Base-by-base conservation (phyloP, 2,888 invertebrate species). In the Piscicola geometra region DNA sequence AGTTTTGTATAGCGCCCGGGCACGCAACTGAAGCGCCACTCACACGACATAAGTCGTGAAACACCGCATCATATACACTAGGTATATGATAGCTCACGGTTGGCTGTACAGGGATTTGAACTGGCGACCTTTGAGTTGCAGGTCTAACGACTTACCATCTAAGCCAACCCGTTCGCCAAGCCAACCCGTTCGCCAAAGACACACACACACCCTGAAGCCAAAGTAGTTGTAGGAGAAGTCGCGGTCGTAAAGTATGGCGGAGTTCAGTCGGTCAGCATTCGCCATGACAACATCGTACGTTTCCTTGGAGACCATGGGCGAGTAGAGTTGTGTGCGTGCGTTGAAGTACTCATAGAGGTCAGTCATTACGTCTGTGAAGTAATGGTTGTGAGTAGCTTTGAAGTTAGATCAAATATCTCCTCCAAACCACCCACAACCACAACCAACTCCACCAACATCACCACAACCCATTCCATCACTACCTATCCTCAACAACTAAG, bases 191-290 rank as follows among this genome's bases (percentile, higher is more conserved):
- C n/a, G n/a, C 60, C 1, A n/a, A n/a, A n/a, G n/a, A n/a, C n/a
- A n/a, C 36, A 21, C 18, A 71, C 41, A 25, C 80, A 84, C 84
- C 86, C 97, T 98, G 83, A 98, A 98, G n/a, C 98, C 99, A 88
- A 99, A 99, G 85, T 94, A 99, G 83, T 94, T 96, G 86, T 97
- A 99, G 77, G 90, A 91, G 85, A 93, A 99, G 86, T 99, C 99
- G 81, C 98, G 89, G 83, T 97, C 95, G 85, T 98, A 96, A 60
- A 97, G 93, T 81, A 99, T 95, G 30, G 94, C 91, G 3, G 96
- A 94, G 86, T 99, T 94, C 71, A 99, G 87, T 78, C 89, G 88
- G 52, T 94, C 93, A n/a, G 93, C 91, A 86, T 98, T 90, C 77
- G 91, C 89, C 87, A 91, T 90, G 18, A 98, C 90, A 70, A 96